A percentile compares a stretch with the other conserved stretches of the same genome.
These are phyloP conservation scores for Caenorhabditis japonica DNA, from an alignment of 2,888 invertebrate species.

Conservation along the genomic window DNA sequence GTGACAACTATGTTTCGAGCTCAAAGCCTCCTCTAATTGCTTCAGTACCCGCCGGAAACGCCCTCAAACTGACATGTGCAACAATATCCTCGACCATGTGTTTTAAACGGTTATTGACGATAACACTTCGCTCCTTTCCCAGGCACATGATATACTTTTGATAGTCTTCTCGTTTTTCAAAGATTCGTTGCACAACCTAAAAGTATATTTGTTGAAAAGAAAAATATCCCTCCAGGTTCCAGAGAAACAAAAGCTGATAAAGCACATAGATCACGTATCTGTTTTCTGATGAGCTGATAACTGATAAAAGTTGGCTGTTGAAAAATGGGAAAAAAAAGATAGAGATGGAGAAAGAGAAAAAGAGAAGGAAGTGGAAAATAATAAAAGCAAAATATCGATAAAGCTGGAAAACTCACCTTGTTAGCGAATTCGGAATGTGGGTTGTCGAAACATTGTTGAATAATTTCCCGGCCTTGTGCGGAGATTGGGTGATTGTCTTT, in stretches of 20 bases:
- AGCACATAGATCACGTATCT: conserved; percentile 56
- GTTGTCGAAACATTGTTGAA: conserved; percentile 73
- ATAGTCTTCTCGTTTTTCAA: conserved; percentile 75
- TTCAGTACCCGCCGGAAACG: too few relatives aligned
- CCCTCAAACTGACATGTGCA: conserved; percentile 64
- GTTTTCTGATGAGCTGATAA: conserved; percentile 38
- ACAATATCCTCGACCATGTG: conserved; percentile 73
- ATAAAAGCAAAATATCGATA: conserved; percentile 19
- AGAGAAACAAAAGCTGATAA: conserved; percentile 16
- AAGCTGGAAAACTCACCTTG: conserved; percentile 53
- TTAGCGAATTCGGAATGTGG: conserved; percentile 75
- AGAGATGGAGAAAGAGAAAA: neutral
- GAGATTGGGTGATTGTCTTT: conserved; percentile 65
- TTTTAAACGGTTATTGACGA: conserved; percentile 68
- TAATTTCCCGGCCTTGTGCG: conserved; percentile 65
- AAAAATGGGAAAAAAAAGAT: conserved; percentile 12
- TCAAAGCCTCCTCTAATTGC: neutral
- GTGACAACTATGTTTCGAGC: conserved; percentile 25
- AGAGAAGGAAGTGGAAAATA: neutral
- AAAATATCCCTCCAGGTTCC: too few relatives aligned
- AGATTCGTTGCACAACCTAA: conserved; percentile 71
- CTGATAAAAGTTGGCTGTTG: conserved; percentile 9
- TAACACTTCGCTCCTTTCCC: conserved; percentile 70
- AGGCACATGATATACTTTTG: conserved; percentile 68
- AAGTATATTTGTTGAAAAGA: conserved; percentile 15